phyloP scores from a whole-genome alignment of 1,140 invertebrate species.

The Brachionus calyciflorus region DNA sequence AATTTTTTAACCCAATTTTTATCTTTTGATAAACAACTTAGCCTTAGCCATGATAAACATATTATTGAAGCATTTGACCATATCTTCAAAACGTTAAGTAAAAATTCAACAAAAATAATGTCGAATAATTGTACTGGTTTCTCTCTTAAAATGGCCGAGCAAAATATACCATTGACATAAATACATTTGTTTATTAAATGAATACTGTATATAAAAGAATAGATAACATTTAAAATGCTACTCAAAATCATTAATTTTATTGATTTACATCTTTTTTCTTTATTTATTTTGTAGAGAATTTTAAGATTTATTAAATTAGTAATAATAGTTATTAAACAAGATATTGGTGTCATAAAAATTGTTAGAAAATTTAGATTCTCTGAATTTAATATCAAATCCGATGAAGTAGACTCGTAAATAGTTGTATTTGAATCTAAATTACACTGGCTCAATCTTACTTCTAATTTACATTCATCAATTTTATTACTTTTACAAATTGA shows the following conservation, averaged over 20 bases:
- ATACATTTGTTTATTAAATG: constrained; percentile 6
- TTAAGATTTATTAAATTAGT: too few species aligned
- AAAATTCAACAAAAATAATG: background rate
- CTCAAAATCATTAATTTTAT: too few species aligned
- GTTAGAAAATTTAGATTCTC: background rate
- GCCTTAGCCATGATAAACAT: background rate
- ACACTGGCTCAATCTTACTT: background rate
- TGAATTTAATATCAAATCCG: background rate
- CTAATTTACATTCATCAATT: background rate
- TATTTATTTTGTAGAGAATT: too few species aligned
- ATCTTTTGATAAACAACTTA: background rate
- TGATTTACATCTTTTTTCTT: too few species aligned
- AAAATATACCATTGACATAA: constrained; percentile 16
- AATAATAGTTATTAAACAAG: too few species aligned
- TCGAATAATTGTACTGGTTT: background rate
- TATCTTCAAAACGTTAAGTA: background rate
- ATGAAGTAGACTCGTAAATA: background rate
- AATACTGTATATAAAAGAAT: too few species aligned
- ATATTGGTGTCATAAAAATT: background rate
- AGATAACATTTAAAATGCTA: too few species aligned
- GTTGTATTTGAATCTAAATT: background rate
- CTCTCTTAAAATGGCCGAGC: background rate
- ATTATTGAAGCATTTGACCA: background rate
- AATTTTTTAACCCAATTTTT: background rate
- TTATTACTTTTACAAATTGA: too few species aligned